These are phyloP conservation scores for Coracopsis vasa DNA, from an alignment of 2,113 vertebrate species.

Conservation along the genomic window DNA sequence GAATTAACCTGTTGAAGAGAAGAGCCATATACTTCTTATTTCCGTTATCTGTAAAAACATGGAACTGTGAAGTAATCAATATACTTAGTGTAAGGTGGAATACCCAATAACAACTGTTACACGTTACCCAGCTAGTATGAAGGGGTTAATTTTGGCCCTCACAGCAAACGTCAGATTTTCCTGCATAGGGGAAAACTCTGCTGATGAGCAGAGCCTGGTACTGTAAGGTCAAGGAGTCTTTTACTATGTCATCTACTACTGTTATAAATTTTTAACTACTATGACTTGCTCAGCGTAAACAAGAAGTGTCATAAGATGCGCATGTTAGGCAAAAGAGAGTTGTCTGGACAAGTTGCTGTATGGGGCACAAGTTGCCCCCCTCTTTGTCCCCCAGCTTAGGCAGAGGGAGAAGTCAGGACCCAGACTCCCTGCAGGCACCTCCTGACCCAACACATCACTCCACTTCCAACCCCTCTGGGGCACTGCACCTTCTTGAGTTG, in stretches of 20 bases:
- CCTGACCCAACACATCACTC: not conserved
- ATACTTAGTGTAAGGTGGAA: not conserved
- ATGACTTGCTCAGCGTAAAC: not conserved
- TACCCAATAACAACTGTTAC: not conserved
- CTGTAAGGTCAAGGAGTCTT: not conserved
- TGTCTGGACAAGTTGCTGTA: not conserved
- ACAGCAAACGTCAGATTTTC: not conserved
- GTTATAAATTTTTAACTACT: not conserved
- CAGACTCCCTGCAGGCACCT: not conserved
- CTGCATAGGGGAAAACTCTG: not conserved
- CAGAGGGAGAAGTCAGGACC: not conserved
- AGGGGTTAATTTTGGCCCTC: not conserved
- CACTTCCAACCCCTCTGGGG: not conserved
- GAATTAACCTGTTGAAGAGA: not conserved
- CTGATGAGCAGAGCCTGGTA: not conserved
- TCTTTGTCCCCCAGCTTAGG: not conserved
- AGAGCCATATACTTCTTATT: not conserved
- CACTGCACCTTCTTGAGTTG: not conserved
- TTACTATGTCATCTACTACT: not conserved
- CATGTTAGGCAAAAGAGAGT: not conserved
- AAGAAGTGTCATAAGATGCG: not conserved
- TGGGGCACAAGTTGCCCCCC: not conserved
- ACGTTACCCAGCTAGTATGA: accelerated
- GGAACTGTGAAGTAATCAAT: not conserved
- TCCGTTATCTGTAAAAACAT: not conserved